Evolutionary conservation across 2,113 vertebrate species (phyloP), one percentile per base, ranked within the genome.

Genomic region (Melanotaenia duboulayi): DNA sequence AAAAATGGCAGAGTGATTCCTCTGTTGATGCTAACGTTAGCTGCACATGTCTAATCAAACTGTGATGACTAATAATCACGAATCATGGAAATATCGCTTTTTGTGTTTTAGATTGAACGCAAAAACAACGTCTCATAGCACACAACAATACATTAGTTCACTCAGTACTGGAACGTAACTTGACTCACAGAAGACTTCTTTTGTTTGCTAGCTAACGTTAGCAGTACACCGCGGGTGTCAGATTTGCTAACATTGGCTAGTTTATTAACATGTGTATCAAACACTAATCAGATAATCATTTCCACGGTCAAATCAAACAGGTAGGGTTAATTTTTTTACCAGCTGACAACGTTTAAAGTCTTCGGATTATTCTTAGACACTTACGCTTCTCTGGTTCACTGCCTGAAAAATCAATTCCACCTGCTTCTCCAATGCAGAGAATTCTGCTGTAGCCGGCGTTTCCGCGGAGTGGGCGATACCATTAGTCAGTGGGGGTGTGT

Each of bases 401-500:
- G 0, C 23, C 40, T 39, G 17, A 40, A 5, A 48, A 64, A 39
- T 69, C 46, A 66, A 52, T 25, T 69, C 74, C 59, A 71, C 83
- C 75, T 71, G 82, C 76, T 60, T 39, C 57, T 49, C 51, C 40
- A 4, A 6, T 64, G 19, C 74, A 52, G 44, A 61, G 23, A 11
- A 17, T 64, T 28, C 40, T 1, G 25, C 61, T 49, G 61, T 46
- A 49, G 59, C 77, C 78, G 80, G 71, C 23, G 65, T 68, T 91
- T 91, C 89, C 87, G 82, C 77, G 54, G 1, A 59, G 20, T 39
- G 74, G 82, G 62, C 25, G 17, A 63, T 74, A 80, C 80, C 80
- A 85, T 23, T 4, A 0, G 9, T 51, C 25, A 19, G 39, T 44
- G 14, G 70, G 71, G 81, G 62, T 23, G 19, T 17, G 1, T 0